Percentiles rank a stretch among this genome's conserved stretches.
Conservation (phyloP, 1,140 invertebrate genomes). For the Heliconius hermathena region DNA sequence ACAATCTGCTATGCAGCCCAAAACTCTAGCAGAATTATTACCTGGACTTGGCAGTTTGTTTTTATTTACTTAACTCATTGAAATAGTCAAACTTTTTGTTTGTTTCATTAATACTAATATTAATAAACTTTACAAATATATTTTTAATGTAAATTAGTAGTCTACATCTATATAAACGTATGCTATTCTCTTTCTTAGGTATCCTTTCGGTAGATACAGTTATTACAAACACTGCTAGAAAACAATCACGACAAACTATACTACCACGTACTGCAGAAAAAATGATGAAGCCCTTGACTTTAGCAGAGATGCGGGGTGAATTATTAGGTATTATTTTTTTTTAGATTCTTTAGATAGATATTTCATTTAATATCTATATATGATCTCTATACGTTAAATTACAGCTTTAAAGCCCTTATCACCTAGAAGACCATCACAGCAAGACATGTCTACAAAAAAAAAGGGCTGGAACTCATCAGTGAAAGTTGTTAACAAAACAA, state of each 20-base stretch:
- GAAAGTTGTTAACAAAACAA: constrained; percentile 59
- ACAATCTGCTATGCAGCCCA: constrained; percentile 45
- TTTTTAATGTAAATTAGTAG: not conserved
- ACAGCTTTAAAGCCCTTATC: constrained; percentile 51
- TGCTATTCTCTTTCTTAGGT: constrained; percentile 34
- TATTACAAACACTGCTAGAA: constrained; percentile 49
- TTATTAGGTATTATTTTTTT: constrained; percentile 47
- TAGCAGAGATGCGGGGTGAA: constrained; percentile 61
- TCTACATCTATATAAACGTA: not conserved
- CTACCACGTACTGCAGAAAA: constrained; percentile 54
- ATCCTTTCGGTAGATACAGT: constrained; percentile 57
- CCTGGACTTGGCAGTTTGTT: constrained; percentile 52
- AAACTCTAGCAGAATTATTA: constrained; percentile 59
- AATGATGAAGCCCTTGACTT: constrained; percentile 57
- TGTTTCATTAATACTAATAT: not conserved
- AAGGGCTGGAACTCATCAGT: constrained; percentile 69
- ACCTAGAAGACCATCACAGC: constrained; percentile 44
- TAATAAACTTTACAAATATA: not conserved
- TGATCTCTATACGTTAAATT: constrained; percentile 24
- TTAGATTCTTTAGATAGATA: not conserved
- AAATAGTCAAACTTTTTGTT: not conserved
- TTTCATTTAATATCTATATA: not conserved
- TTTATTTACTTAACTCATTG: not conserved
- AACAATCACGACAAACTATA: constrained; percentile 50
- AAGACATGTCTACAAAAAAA: constrained; percentile 50